A percentile compares a stretch with the other conserved stretches of the same genome.
Conservation (phyloP, 2,797 vertebrate genomes). For the Holocentrus rufus region DNA sequence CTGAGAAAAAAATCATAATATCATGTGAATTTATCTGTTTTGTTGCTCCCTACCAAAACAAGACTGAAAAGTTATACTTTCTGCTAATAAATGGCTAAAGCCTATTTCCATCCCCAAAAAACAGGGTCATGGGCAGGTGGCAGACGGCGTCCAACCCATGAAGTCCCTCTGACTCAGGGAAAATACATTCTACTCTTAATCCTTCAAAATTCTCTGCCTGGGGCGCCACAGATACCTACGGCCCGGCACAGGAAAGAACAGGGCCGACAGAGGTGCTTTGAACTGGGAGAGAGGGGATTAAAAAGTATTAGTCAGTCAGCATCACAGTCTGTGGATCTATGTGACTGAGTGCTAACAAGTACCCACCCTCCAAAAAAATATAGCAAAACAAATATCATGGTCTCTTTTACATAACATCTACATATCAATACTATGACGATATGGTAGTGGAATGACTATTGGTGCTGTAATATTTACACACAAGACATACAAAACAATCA, state of each 20-base stretch:
- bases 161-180: slow-evolving; percentile 70
- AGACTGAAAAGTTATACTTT: slow-evolving; percentile 28
- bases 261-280: slow-evolving; percentile 61
- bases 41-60: slow-evolving; percentile 20
- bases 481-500: too few relatives aligned
- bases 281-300: slow-evolving; percentile 70
- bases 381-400: too few relatives aligned
- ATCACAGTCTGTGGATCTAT: slow-evolving; percentile 35
- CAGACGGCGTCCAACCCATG: slow-evolving; percentile 35
- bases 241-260: slow-evolving; percentile 52
- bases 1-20: slow-evolving; percentile 11
- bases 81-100: slow-evolving; percentile 12
- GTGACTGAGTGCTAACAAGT: slow-evolving; percentile 22
- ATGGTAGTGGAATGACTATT: too few relatives aligned
- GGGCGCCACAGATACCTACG: slow-evolving; percentile 59
- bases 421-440: too few relatives aligned
- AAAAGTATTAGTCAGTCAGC: slow-evolving; percentile 61
- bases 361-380: slow-evolving; percentile 4
- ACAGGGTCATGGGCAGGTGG: slow-evolving; percentile 31
- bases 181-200: slow-evolving; percentile 77
- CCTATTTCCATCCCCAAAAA: slow-evolving; percentile 26
- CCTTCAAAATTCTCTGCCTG: slow-evolving; percentile 66
- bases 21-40: slow-evolving; percentile 39
- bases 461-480: too few relatives aligned
- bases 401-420: too few relatives aligned